These are phyloP conservation scores for Intellagama lesueurii DNA, from an alignment of 2,797 vertebrate species.

Conservation along the genomic window DNA sequence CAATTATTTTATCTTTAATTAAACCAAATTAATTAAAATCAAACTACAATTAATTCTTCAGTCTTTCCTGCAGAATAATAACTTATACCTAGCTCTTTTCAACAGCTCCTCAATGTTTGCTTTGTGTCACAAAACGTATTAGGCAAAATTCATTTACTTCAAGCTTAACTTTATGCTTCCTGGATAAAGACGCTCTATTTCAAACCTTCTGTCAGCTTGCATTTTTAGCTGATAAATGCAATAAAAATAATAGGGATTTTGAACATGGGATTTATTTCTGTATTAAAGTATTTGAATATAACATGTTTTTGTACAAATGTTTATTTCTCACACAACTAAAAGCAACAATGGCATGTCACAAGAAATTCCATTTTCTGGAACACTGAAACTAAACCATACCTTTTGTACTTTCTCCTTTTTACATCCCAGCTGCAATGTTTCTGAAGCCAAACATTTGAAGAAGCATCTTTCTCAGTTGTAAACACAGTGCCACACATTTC, in stretches of 20 bases:
- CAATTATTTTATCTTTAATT: background rate
- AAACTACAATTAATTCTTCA: background rate
- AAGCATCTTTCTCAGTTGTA: background rate
- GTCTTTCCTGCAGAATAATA: background rate
- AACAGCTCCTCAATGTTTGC: background rate
- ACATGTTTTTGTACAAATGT: background rate
- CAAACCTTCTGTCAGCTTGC: background rate
- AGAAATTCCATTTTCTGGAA: background rate
- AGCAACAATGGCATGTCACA: no score
- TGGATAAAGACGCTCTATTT: background rate
- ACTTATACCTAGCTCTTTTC: background rate
- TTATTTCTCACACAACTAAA: background rate
- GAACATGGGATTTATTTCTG: background rate
- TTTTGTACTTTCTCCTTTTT: background rate
- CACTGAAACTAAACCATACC: background rate
- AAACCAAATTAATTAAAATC: background rate
- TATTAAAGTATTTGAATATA: background rate
- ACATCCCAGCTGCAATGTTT: no score
- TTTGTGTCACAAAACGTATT: background rate
- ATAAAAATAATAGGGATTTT: background rate
- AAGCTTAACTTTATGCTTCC: background rate
- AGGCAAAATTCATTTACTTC: constrained; percentile 1
- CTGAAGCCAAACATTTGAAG: background rate
- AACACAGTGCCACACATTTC: background rate
- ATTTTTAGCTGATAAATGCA: constrained; percentile 14